These are phyloP conservation scores for Drosophila ironensis DNA, from an alignment of 1,140 invertebrate genomes.

Conservation along the genomic window DNA sequence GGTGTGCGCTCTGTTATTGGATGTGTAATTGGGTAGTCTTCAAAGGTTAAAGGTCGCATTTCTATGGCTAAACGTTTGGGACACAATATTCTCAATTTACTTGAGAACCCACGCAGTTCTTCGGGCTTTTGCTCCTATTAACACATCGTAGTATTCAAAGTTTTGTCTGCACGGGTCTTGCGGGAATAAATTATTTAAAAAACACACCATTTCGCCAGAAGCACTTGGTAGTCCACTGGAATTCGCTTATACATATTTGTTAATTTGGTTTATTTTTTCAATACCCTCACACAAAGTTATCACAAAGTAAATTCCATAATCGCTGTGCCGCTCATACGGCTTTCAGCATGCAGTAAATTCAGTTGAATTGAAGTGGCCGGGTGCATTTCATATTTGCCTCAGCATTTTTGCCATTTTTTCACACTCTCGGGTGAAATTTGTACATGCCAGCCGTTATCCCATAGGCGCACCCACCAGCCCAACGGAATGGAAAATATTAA, in stretches of 20 bases:
- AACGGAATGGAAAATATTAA: conserved; percentile 44
- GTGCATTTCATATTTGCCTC: conserved; percentile 18
- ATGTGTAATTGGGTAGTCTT: conserved; percentile 9
- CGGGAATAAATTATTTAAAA: not conserved
- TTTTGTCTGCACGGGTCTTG: too few species aligned
- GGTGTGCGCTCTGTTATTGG: not conserved
- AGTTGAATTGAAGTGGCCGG: conserved; percentile 7
- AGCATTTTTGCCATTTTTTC: conserved; percentile 32
- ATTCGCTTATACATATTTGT: too few species aligned
- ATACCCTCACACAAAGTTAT: not conserved
- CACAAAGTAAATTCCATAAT: not conserved
- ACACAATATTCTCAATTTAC: not conserved
- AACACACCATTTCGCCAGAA: too few species aligned
- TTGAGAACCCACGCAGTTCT: too few species aligned
- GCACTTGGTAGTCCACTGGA: too few species aligned
- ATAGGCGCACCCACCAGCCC: conserved; percentile 7
- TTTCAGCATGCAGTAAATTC: not conserved
- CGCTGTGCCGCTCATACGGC: not conserved
- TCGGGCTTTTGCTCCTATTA: not conserved
- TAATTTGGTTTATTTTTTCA: not conserved
- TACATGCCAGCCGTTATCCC: conserved; percentile 16
- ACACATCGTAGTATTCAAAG: not conserved
- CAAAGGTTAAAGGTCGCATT: conserved; percentile 17
- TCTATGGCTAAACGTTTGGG: not conserved
- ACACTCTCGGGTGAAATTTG: conserved; percentile 45